Evolutionary conservation across 2,113 vertebrate genomes (phyloP).

Genomic region (Pelvicachromis taeniatus): DNA sequence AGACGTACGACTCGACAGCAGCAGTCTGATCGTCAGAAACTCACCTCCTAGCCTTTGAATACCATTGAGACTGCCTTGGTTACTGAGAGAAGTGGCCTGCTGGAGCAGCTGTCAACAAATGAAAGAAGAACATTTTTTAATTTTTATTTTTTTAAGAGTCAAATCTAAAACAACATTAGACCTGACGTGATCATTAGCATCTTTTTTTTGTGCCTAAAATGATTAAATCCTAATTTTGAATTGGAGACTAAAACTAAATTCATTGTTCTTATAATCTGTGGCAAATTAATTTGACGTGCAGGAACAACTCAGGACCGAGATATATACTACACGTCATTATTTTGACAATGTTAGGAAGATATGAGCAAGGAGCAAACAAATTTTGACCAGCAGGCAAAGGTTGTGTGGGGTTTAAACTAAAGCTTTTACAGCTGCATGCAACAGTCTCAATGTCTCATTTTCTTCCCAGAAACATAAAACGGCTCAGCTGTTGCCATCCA

Average conservation of each 20-base stretch:
- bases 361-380: neutral
- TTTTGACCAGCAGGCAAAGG: neutral
- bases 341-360: neutral
- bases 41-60: constrained; percentile 96
- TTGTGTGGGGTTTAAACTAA: neutral
- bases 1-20: neutral
- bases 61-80: constrained; percentile 89
- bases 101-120: constrained; percentile 82
- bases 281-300: neutral
- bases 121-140: neutral
- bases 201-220: neutral
- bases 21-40: constrained; percentile 38
- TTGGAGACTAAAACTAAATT: neutral
- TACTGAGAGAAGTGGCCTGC: constrained; percentile 92
- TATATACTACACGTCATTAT: neutral
- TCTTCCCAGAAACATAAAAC: neutral
- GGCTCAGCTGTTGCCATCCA: neutral
- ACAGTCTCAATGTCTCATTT: neutral
- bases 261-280: neutral
- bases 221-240: neutral
- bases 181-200: neutral
- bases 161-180: neutral
- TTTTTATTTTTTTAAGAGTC: no score
- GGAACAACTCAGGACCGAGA: neutral
- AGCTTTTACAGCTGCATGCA: neutral